phyloP scores from a whole-genome alignment of 2,113 vertebrate species.

The Prinia subflava region DNA sequence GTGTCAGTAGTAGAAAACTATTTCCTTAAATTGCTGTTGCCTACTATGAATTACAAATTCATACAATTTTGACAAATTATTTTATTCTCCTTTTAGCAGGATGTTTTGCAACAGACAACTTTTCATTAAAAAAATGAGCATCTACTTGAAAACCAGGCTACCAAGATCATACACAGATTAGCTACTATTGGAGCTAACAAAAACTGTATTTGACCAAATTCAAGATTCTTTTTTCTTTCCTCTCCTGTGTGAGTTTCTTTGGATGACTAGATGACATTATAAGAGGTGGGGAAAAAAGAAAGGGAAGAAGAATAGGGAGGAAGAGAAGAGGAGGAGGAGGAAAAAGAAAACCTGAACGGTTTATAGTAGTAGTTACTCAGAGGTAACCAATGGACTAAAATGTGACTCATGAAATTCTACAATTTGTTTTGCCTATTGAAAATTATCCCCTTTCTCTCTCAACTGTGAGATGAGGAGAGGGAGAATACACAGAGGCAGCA shows the following conservation, averaged over 20 bases:
- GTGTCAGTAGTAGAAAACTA: slow-evolving; percentile 66
- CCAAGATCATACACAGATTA: slow-evolving; percentile 38
- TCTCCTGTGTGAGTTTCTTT: neutral
- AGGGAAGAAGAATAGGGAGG: neutral
- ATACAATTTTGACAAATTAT: slow-evolving; percentile 71
- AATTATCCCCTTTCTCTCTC: neutral
- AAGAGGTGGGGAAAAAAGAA: neutral
- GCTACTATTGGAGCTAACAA: slow-evolving; percentile 4
- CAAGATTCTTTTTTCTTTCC: neutral
- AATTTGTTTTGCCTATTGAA: neutral
- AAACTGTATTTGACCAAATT: slow-evolving; percentile 1
- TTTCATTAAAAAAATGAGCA: slow-evolving; percentile 35
- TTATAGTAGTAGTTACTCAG: neutral
- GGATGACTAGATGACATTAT: neutral
- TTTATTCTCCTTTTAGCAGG: slow-evolving; percentile 62
- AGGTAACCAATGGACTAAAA: neutral
- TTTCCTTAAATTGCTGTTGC: slow-evolving; percentile 69
- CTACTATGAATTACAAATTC: slow-evolving; percentile 74
- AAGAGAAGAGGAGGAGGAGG: neutral
- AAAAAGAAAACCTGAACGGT: neutral
- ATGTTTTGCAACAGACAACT: slow-evolving; percentile 60
- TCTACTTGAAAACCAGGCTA: slow-evolving; percentile 52
- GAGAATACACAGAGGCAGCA: neutral
- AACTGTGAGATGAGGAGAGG: neutral
- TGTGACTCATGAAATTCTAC: neutral